Evolutionary conservation across 2,888 invertebrate species (phyloP), one percentile per base, ranked within the genome.

Genomic region (Dichetophora obliterata): DNA sequence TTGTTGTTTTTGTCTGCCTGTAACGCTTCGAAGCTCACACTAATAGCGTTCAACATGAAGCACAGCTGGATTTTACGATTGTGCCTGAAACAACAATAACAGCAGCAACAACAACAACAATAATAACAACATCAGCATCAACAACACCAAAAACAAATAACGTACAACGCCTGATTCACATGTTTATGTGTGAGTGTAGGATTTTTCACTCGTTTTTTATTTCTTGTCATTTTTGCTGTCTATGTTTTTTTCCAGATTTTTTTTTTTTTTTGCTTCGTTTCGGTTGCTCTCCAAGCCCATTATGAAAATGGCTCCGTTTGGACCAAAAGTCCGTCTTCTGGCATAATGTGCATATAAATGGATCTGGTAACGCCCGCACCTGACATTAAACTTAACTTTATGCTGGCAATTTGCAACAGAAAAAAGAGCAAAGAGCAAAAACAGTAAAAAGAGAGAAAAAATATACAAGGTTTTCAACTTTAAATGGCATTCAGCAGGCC

Each of bases 341-440:
- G 11, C 70, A 31, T 27, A 75, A 77, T 68, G 74, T 69, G 68
- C 77, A 61, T 73, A 54, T 54, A 70, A 77, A 63, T 65, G 54
- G 52, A 50, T 61, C 57, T 72, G 70, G 68, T 71, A 65, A 52
- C 57, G 70, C 65, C 66, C 69, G 63, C 68, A 74, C 83, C 81
- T 80, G 61, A 72, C 54, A 63, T 68, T 37, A 77, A 75, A 75
- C 75, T 76, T 61, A 77, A 71, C 76, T 77, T 78, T 75, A 74
- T 77, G 73, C 70, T 76, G 71, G 76, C 73, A 78, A 79, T 77
- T 79, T 70, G 61, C 24, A 16, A 22, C 68, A 69, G 14, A 34
- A 50, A 63, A 8, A 73, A 48, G 3, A 48, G 27, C 16, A 75
- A 57, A 37, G 50, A 37, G 27, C 57, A 24, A 72, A 59, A 19